phyloP scores from a whole-genome alignment of 2,888 invertebrate species.

The Eupelmus urozonus region DNA sequence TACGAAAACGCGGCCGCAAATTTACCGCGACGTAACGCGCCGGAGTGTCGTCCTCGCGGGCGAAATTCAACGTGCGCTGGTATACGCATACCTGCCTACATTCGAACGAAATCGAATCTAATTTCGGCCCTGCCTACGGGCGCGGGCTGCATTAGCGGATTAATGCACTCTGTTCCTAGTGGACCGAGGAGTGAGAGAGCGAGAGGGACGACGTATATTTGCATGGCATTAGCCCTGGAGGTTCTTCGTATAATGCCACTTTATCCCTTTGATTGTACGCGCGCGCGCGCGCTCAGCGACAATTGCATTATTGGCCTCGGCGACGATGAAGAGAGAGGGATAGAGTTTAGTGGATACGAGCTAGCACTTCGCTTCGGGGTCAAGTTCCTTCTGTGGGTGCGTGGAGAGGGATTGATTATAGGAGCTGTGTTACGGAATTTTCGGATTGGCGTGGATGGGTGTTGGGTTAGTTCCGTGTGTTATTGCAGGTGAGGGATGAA shows the following conservation, averaged over 20 bases:
- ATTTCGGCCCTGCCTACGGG: slow-evolving; percentile 62
- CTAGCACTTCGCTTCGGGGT: too few relatives aligned
- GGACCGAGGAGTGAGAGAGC: slow-evolving; percentile 57
- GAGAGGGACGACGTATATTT: slow-evolving; percentile 66
- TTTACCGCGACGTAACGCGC: slow-evolving; percentile 42
- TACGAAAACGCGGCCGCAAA: slow-evolving; percentile 38
- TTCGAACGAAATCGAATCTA: slow-evolving; percentile 67
- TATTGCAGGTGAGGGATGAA: too few relatives aligned
- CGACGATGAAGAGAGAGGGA: too few relatives aligned
- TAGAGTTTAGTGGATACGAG: too few relatives aligned
- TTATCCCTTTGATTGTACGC: slow-evolving; percentile 56
- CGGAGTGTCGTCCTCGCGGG: slow-evolving; percentile 14
- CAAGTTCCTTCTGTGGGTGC: too few relatives aligned
- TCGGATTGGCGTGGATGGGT: too few relatives aligned
- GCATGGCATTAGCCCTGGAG: slow-evolving; percentile 70
- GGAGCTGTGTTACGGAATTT: too few relatives aligned
- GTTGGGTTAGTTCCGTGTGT: too few relatives aligned
- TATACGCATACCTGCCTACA: slow-evolving; percentile 1
- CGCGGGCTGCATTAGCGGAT: slow-evolving; percentile 72
- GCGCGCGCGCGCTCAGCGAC: slow-evolving; percentile 35
- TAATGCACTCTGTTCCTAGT: slow-evolving; percentile 68
- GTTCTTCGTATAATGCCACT: slow-evolving; percentile 45
- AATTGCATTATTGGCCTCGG: slow-evolving; percentile 58
- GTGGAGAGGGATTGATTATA: too few relatives aligned
- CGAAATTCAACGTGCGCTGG: neutral